A percentile compares a stretch with the other conserved stretches of the same genome.
These are phyloP conservation scores for Bujurquina vittata DNA, from an alignment of 2,113 vertebrate species.

Conservation along the genomic window DNA sequence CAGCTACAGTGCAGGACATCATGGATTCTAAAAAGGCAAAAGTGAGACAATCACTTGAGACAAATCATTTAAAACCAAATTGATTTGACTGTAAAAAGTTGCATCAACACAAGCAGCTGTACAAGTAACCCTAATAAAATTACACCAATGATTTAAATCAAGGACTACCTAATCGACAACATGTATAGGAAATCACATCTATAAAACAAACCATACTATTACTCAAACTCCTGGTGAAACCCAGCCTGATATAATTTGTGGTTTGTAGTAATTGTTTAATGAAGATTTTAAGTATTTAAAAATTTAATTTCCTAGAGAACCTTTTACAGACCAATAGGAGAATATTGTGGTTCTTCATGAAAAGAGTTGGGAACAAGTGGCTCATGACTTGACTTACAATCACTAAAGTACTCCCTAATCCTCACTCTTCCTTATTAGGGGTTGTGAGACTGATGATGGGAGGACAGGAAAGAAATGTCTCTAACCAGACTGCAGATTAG, in stretches of 20 bases:
- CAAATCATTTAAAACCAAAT: background rate
- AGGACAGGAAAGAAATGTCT: background rate
- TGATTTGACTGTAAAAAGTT: background rate
- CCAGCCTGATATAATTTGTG: background rate
- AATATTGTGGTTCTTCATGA: background rate
- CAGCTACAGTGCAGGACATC: conserved; percentile 58
- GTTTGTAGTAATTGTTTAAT: background rate
- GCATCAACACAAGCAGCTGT: background rate
- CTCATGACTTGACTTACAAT: conserved; percentile 4
- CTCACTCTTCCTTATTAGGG: background rate
- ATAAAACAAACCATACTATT: background rate
- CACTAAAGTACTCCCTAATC: background rate
- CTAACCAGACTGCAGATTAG: background rate
- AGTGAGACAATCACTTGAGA: conserved; percentile 6
- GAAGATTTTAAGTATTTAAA: background rate
- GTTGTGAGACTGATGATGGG: background rate
- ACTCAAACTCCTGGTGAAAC: background rate
- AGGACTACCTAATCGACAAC: background rate
- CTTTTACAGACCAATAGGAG: background rate
- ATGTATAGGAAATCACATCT: background rate
- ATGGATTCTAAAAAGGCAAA: conserved; percentile 52
- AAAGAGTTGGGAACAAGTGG: background rate
- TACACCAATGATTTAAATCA: background rate
- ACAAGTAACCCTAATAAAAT: background rate
- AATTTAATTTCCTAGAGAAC: background rate